Conservation (phyloP, 1,140 invertebrate genomes). For the Drosophila parabipectinata region DNA sequence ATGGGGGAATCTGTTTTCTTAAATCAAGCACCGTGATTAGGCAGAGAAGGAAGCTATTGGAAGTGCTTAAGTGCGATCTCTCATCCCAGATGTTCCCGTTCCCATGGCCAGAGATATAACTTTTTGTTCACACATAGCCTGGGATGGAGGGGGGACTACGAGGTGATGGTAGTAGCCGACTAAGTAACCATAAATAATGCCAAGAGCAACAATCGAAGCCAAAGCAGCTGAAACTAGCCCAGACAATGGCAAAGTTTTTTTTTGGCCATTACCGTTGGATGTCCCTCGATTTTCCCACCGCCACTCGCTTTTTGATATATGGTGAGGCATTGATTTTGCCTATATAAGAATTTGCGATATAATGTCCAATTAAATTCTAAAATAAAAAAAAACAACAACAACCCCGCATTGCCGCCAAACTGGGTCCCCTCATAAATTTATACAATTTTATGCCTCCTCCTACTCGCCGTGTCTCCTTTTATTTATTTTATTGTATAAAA, state of each 20-base stretch:
- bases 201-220: constrained; percentile 45
- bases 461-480: constrained; percentile 30
- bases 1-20: constrained; percentile 8
- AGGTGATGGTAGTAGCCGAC: background rate
- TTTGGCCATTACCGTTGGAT: constrained; percentile 48
- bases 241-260: constrained; percentile 42
- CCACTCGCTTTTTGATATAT: constrained; percentile 44
- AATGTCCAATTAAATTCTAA: constrained; percentile 77
- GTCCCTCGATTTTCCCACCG: background rate
- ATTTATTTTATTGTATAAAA: constrained; percentile 78
- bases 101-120: constrained; percentile 38
- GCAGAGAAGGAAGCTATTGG: constrained; percentile 9
- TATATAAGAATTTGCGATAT: constrained; percentile 66
- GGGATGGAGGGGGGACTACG: background rate
- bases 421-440: constrained; percentile 68
- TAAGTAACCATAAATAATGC: constrained; percentile 50
- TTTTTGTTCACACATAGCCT: constrained; percentile 42
- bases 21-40: background rate
- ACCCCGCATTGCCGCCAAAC: constrained; percentile 39
- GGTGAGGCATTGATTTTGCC: constrained; percentile 48
- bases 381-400: constrained; percentile 26
- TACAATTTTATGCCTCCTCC: constrained; percentile 64
- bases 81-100: constrained; percentile 44
- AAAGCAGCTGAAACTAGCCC: constrained; percentile 34
- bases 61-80: constrained; percentile 26